Evolutionary conservation across 2,888 invertebrate species (phyloP).

Genomic region (Synanthedon formicaeformis): DNA sequence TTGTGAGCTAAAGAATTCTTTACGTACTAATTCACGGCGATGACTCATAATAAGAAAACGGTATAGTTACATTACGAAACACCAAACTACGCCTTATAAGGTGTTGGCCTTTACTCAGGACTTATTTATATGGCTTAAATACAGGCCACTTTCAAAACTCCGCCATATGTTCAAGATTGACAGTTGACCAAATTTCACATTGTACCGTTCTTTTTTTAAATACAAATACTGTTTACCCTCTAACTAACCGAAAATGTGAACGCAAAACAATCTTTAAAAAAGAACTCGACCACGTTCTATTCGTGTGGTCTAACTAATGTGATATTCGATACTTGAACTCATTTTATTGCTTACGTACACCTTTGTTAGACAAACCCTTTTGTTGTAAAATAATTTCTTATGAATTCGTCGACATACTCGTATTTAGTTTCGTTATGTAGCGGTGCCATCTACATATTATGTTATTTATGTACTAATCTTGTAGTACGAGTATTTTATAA

Average conservation of each 20-base stretch:
- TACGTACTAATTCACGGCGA: conserved; percentile 51
- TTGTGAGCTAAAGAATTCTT: conserved; percentile 42
- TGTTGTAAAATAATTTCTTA: too few relatives aligned
- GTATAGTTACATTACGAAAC: conserved; percentile 37
- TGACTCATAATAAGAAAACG: conserved; percentile 53
- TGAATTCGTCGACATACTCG: too few relatives aligned
- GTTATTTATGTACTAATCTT: too few relatives aligned
- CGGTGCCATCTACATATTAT: too few relatives aligned
- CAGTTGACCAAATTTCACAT: conserved; percentile 41
- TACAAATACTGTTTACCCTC: too few relatives aligned
- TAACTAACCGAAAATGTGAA: too few relatives aligned
- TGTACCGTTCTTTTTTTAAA: too few relatives aligned
- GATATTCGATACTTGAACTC: conserved; percentile 18
- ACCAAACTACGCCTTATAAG: conserved; percentile 53
- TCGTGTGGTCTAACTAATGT: conserved; percentile 20
- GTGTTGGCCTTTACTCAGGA: conserved; percentile 57
- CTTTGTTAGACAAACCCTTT: too few relatives aligned
- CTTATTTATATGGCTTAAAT: conserved; percentile 61
- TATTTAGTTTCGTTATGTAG: too few relatives aligned
- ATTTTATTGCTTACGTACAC: conserved; percentile 18
- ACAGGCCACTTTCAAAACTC: conserved; percentile 58
- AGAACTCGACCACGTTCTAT: neutral
- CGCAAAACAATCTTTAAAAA: too few relatives aligned
- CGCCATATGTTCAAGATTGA: conserved; percentile 63
- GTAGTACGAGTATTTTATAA: too few relatives aligned